Conservation (phyloP, 1,140 invertebrate genomes). For the Chironomus tepperi region DNA sequence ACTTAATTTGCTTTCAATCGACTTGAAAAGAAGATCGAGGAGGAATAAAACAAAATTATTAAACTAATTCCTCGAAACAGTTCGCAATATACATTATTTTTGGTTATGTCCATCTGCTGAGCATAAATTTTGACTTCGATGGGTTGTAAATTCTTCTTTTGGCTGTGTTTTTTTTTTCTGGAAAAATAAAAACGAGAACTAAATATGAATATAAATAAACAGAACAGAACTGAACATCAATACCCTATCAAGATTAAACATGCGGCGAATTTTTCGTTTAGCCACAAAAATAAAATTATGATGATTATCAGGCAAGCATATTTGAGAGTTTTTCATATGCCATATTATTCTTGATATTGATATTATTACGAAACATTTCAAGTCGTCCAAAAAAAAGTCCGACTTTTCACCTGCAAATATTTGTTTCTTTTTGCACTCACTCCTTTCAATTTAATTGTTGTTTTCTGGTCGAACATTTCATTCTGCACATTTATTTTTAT, state of each 20-base stretch:
- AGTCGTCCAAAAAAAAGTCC: no score
- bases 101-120: neutral
- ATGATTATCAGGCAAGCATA: neutral
- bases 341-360: no score
- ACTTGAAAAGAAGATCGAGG: neutral
- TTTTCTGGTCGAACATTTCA: neutral
- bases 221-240: neutral
- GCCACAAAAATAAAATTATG: neutral
- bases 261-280: neutral
- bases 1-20: neutral
- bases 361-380: no score
- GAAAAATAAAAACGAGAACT: no score
- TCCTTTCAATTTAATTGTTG: neutral
- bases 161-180: neutral
- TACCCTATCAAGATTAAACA: neutral
- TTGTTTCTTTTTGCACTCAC: neutral
- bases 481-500: neutral
- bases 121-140: neutral
- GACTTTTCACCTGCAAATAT: constrained; percentile 8
- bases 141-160: neutral
- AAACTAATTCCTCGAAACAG: neutral
- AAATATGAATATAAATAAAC: no score
- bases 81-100: neutral
- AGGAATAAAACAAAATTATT: neutral
- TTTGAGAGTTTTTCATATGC: no score